Base-by-base conservation (phyloP, 2,113 vertebrate species). In the Odobenus rosmarus region DNA sequence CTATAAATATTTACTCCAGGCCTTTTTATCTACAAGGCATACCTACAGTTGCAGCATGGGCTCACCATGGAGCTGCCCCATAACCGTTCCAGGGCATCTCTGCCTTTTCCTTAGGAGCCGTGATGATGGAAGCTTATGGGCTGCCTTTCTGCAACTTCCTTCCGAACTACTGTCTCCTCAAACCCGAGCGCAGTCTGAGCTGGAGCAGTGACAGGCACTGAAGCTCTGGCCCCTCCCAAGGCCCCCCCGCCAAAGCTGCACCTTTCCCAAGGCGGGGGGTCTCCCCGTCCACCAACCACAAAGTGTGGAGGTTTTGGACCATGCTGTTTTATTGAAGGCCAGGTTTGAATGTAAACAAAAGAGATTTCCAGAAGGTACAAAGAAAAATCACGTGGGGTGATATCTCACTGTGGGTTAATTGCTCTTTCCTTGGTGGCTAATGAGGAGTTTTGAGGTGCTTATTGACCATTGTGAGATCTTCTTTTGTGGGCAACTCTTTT, bases 1-100 rank as follows among this genome's bases (percentile, higher is more conserved):
- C 67, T 88, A 76, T 90, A 97, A 97, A 98, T 97, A 94, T 98
- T 98, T 97, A 96, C 95, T 98, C 84, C 71, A 46, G 86, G 67
- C 28, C 89, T 90, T 97, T 93, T 97, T 82, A 96, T 85, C 59
- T 84, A 69, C 12, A 72, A 91, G 51, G 53, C 9, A 36, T 57
- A 96, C 97, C 42, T 18, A 53, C 74, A 95, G n/a, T 61, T 18
- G 49, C 36, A 74, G 87, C 18, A 23, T 24, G 42, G 21, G 2
- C 28, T 86, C 80, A 81, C 15, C 28, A 7, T 11, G 5, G 33
- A n/a, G 11, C 9, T 0, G 1, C 39, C 77, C 46, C 10, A 1
- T 64, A 61, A 28, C 42, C 53, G 18, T 55, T 36, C 24, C 49
- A 36, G 23, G 4, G 21, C 28, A 16, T 24, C n/a, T 62, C n/a